Percentiles rank a stretch among this genome's conserved stretches.
Conservation (phyloP, 2,797 vertebrate genomes). For the Brachymystax lenok region DNA sequence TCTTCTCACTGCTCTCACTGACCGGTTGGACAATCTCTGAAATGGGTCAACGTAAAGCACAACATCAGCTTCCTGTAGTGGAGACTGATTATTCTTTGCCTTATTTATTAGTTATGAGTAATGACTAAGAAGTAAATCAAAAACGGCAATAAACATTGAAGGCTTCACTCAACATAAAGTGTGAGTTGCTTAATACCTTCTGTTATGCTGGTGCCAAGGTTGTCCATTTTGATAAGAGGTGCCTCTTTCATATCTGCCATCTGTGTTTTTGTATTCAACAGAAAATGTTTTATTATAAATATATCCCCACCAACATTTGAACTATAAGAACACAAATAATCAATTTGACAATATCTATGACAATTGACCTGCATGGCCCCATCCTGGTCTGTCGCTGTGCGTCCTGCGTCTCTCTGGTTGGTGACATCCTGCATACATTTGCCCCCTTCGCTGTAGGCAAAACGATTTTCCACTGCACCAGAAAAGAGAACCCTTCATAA, state of each 20-base stretch:
- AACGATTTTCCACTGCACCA: neutral
- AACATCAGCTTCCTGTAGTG: neutral
- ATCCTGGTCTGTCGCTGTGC: neutral
- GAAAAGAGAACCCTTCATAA: neutral
- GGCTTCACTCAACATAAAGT: neutral
- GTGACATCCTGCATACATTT: neutral
- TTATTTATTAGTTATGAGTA: neutral
- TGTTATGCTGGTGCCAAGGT: neutral
- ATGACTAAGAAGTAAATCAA: too few relatives aligned
- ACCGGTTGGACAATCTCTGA: neutral
- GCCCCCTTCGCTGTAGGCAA: neutral
- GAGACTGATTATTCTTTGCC: neutral
- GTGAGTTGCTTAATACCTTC: neutral
- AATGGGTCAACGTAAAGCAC: neutral
- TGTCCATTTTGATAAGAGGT: constrained; percentile 11
- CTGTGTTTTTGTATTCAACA: neutral
- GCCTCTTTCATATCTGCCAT: neutral
- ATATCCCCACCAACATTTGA: neutral
- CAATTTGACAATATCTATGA: neutral
- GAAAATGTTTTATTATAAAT: neutral
- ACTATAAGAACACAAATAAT: neutral
- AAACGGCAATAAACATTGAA: neutral
- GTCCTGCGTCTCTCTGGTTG: neutral
- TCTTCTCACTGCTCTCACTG: too few relatives aligned
- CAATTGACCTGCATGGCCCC: neutral